A percentile compares a stretch with the other conserved stretches of the same genome.
Conservation (phyloP, 2,888 invertebrate species). For the Agrotis puta region DNA sequence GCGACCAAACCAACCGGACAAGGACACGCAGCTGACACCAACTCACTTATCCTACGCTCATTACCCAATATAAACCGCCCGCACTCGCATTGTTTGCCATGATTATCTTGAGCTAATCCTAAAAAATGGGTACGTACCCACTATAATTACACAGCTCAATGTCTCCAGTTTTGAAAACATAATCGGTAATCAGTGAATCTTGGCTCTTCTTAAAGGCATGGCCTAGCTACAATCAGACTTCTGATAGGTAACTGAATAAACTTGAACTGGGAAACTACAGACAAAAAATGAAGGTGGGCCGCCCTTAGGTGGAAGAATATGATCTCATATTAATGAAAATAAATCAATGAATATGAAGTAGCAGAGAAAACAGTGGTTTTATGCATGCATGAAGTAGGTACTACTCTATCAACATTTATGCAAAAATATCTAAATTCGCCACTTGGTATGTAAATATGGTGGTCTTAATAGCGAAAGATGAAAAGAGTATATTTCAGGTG, state of each 20-base stretch:
- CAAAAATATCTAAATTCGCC: neutral
- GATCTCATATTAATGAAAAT: too few relatives aligned
- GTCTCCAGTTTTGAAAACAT: neutral
- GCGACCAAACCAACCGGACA: constrained; percentile 73
- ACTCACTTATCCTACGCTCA: constrained; percentile 74
- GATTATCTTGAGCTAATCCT: constrained; percentile 14
- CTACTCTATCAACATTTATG: neutral
- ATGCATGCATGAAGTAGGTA: neutral
- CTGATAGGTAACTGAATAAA: too few relatives aligned
- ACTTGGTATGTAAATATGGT: constrained; percentile 25
- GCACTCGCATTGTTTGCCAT: constrained; percentile 24
- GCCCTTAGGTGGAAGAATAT: too few relatives aligned
- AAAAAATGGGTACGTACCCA: neutral
- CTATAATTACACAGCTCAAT: neutral
- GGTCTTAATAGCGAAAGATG: constrained; percentile 67
- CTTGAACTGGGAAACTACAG: too few relatives aligned
- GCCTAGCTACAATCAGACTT: too few relatives aligned
- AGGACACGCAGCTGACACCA: constrained; percentile 83
- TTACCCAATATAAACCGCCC: constrained; percentile 56
- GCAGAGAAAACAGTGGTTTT: neutral
- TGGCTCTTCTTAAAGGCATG: too few relatives aligned
- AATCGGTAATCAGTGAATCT: neutral
- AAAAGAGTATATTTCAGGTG: constrained; percentile 66
- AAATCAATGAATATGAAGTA: neutral
- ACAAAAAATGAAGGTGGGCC: too few relatives aligned